Evolutionary conservation across 2,888 invertebrate genomes (phyloP), one percentile per base, ranked within the genome.

Genomic region (Brenthis hecate): DNA sequence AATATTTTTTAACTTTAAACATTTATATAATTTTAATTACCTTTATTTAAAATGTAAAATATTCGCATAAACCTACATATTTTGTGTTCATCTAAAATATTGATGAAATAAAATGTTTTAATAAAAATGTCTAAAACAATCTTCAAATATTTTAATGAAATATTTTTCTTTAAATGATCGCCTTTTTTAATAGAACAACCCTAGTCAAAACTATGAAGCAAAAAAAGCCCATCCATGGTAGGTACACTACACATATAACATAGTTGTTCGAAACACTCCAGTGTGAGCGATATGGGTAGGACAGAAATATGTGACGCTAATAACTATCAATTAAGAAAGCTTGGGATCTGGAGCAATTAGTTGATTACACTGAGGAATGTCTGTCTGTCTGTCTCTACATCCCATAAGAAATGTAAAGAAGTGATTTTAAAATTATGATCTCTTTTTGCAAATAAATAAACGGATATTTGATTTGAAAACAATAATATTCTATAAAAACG

Each of bases 321-420:
- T 91, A 86, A 90, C 84, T 80, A 85, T 80, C 88, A 92, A 92
- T 92, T 92, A 92, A 89, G 85, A 82, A 87, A 86, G 85, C 85
- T 83, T 85, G 87, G 83, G 88, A 89, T 75, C 75, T 76, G 70
- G 77, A 76, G 75, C 79, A 78, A 77, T 85, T 81, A 80, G 80
- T 84, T 81, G 79, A 83, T 85, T 83, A 80, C 78, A 77, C 81
- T 74, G 47, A 53, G 70, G 75, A 73, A 76, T 75, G 73, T 72
- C 58, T 68, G 54, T 76, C 81, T 62, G 43, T 50, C 55, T 47
- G 23, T 50, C 36, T 43, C 58, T 50, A n/a, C 13, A 36, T 78
- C 75, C 28, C 53, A 36, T 77, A 75, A 76, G 75, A 76, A 76
- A 78, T 76, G 77, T 80, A 73, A 71, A 71, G 69, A 58, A 54